Base-by-base conservation (phyloP, 2,888 invertebrate genomes). In the Taphrorychus bicolor region DNA sequence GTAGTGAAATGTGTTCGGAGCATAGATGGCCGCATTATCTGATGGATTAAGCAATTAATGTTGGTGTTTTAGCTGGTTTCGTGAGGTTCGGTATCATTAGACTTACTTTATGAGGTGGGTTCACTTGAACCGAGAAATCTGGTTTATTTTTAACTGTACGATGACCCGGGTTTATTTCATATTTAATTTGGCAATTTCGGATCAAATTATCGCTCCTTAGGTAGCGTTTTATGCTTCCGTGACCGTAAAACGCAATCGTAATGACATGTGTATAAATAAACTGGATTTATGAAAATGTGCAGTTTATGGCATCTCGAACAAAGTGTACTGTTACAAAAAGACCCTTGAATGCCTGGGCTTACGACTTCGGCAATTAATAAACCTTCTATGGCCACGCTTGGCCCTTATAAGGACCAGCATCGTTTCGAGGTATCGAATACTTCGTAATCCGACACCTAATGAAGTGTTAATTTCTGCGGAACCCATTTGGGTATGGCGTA, bases 21-120 rank as follows among this genome's bases (percentile, higher is more conserved):
- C 73, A 70, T 72, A 76, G 77, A 78, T 78, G 79, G 77, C 74
- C 70, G 73, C 74, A 76, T 79, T 80, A 79, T 80, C 80, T 78
- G 80, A 79, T 79, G 79, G 78, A 81, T 80, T 80, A 80, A 81
- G 79, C 78, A 80, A 81, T 80, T 80, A 80, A 80, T 79, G 79
- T 75, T 74, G 76, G 73, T 77, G 73, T 75, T 76, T 73, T 72
- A 71, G 73, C 73, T 74, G 74, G 76, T 77, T 76, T 80, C 78
- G 78, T 78, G 76, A 77, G 75, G 73, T 76, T 78, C 75, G 74
- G 76, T 75, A 76, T 79, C 78, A 78, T 80, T 79, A 79, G 75
- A 74, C 73, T 73, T 76, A 72, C 74, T 79, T 79, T 79, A 79
- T 77, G 78, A 73, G 48, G 48, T 56, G 48, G 58, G 23, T 64